Evolutionary conservation across 2,113 vertebrate genomes (phyloP), one percentile per base, ranked within the genome.

Genomic region (Ivindomyrus marchei): DNA sequence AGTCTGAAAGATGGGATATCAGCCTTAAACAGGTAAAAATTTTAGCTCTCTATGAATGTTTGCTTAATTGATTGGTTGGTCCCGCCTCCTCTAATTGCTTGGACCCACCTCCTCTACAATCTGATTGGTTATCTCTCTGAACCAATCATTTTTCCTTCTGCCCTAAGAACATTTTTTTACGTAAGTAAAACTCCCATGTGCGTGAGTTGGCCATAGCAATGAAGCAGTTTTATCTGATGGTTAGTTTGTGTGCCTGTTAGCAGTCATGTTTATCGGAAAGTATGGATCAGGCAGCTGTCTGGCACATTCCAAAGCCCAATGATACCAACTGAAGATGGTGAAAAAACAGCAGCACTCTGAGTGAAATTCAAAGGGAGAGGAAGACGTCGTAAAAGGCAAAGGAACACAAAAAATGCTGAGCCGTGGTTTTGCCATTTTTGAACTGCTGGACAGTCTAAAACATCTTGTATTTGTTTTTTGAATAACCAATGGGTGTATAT

Each of bases 191-290:
- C 53, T 56, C 53, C 53, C 53, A 56, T 7, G 53, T 56, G 53
- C 5, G 13, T 94, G 89, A 90, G 94, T 94, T 91, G 90, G 52
- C 74, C 77, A 88, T 91, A 92, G 93, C 90, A 93, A 94, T 10
- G 58, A 66, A 10, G 24, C 58, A 27, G n/a, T 66, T 62, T 62
- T 62, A 62, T 62, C 24, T 62, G 94, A 93, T 92, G 91, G 92
- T 92, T 92, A 88, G 94, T 93, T 90, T 90, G 27, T 27, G 88
- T 92, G 92, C 90, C 92, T 91, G 93, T 90, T 45, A 31, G 47
- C 91, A 87, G 91, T 93, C 91, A 91, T 90, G 90, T n/a, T 88
- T 52, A 91, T 93, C 92, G 90, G 85, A 45, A 87, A 89, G 87
- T 89, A 89, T 31, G 83, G 42, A 86, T 56, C 46, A 86, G 90